phyloP scores from a whole-genome alignment of 1,140 invertebrate species.

The Cylas formicarius region DNA sequence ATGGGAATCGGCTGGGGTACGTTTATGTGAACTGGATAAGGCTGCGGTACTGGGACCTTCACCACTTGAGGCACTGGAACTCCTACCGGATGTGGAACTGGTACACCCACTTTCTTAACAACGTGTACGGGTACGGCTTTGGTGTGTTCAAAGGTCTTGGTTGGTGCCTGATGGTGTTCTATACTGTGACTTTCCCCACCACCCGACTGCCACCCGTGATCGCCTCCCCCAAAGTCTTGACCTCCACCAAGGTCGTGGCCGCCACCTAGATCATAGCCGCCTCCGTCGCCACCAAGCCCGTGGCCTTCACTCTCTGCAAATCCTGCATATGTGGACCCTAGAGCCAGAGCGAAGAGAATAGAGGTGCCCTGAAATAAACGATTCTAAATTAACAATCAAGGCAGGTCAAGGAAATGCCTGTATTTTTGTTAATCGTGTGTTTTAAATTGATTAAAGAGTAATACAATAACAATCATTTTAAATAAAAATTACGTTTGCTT shows the following conservation, averaged over 20 bases:
- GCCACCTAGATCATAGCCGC: slow-evolving; percentile 19
- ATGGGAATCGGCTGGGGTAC: slow-evolving; percentile 66
- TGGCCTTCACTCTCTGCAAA: slow-evolving; percentile 30
- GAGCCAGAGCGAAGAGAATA: slow-evolving; percentile 28
- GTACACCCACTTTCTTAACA: slow-evolving; percentile 67
- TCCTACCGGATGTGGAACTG: slow-evolving; percentile 65
- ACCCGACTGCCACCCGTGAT: slow-evolving; percentile 21
- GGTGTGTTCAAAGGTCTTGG: slow-evolving; percentile 55
- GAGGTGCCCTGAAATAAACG: slow-evolving; percentile 24
- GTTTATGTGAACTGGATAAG: slow-evolving; percentile 62
- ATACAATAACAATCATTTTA: not conserved
- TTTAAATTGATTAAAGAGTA: not conserved
- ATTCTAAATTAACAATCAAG: slow-evolving; percentile 8
- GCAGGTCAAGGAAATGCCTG: not conserved
- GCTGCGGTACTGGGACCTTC: slow-evolving; percentile 65
- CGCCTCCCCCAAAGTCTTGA: slow-evolving; percentile 18
- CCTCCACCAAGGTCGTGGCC: slow-evolving; percentile 18
- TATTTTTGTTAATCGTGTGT: not conserved
- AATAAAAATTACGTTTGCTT: too few species aligned
- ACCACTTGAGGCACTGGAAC: slow-evolving; percentile 67
- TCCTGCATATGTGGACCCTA: slow-evolving; percentile 25
- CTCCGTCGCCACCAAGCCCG: slow-evolving; percentile 32
- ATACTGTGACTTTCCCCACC: slow-evolving; percentile 26
- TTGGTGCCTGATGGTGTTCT: slow-evolving; percentile 41
- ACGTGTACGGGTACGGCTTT: slow-evolving; percentile 65